A percentile compares a stretch with the other conserved stretches of the same genome.
Conservation (phyloP, 2,797 vertebrate genomes). For the Sciaenops ocellatus region DNA sequence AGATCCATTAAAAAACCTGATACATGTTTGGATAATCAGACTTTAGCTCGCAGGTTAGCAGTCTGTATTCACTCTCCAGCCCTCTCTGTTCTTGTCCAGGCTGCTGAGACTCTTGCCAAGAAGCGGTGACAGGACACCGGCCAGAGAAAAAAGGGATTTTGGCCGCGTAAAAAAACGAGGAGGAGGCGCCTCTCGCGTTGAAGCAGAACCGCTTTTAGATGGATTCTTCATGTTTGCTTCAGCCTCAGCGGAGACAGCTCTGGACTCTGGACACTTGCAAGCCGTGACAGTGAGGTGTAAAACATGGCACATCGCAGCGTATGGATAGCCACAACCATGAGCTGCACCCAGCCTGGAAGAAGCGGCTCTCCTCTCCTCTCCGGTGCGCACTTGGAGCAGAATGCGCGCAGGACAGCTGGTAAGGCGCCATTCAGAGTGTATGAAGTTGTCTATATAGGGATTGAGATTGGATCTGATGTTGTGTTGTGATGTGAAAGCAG, state of each 20-base stretch:
- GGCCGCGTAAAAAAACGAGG: conserved; percentile 59
- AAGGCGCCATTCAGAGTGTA: conserved; percentile 34
- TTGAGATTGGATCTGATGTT: background rate
- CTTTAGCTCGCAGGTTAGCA: background rate
- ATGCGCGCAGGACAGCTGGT: conserved; percentile 67
- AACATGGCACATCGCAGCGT: conserved; percentile 62
- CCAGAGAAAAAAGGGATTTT: conserved; percentile 52
- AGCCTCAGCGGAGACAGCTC: conserved; percentile 67
- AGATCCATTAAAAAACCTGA: background rate
- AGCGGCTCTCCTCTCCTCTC: conserved; percentile 38
- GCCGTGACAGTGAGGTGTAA: conserved; percentile 64
- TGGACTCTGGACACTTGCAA: conserved; percentile 59
- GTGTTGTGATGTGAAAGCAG: conserved; percentile 27
- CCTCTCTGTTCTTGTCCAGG: conserved; percentile 55
- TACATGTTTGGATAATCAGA: background rate
- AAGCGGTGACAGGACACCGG: conserved; percentile 53
- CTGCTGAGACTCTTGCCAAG: conserved; percentile 43
- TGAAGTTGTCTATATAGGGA: background rate
- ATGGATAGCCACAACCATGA: conserved; percentile 65
- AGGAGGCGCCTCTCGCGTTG: conserved; percentile 75
- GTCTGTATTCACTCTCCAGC: conserved; percentile 2
- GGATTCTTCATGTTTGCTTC: conserved; percentile 74
- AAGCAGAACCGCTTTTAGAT: conserved; percentile 65
- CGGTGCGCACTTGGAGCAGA: conserved; percentile 63
- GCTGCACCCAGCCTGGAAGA: conserved; percentile 50